phyloP scores from a whole-genome alignment of 2,797 vertebrate species.

The Leucoraja ocellata region DNA sequence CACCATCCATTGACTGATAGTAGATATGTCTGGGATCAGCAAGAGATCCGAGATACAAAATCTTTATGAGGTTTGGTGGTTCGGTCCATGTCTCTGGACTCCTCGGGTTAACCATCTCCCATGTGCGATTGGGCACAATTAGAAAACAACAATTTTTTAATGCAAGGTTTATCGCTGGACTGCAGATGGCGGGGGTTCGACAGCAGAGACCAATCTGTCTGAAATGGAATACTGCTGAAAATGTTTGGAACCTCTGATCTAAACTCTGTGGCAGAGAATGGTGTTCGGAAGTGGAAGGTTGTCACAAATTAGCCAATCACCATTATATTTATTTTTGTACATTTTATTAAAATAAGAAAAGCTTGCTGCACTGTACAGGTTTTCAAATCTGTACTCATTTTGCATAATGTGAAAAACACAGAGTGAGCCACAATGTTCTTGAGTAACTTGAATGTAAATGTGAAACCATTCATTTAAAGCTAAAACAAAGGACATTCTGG shows the following conservation, averaged over 20 bases:
- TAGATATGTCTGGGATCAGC: background rate
- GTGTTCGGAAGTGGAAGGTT: background rate
- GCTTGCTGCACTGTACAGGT: background rate
- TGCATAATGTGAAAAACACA: background rate
- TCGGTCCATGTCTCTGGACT: background rate
- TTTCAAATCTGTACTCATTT: slow-evolving; percentile 13
- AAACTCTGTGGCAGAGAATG: background rate
- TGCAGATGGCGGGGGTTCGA: too few relatives aligned
- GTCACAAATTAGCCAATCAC: background rate
- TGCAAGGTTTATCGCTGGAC: too few relatives aligned
- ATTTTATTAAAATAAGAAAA: background rate
- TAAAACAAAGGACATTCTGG: background rate
- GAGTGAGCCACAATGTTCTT: background rate
- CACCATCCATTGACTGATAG: too few relatives aligned
- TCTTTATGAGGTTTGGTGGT: background rate
- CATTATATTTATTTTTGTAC: background rate
- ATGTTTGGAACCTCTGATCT: too few relatives aligned
- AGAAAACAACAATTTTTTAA: too few relatives aligned
- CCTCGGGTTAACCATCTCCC: background rate
- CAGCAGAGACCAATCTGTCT: too few relatives aligned
- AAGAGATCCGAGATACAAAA: background rate
- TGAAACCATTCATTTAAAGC: background rate
- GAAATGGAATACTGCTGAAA: too few relatives aligned
- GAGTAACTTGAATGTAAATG: background rate
- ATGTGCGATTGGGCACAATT: too few relatives aligned